Conservation (phyloP, 2,113 vertebrate genomes). For the Epinephelus cyanopodus region DNA sequence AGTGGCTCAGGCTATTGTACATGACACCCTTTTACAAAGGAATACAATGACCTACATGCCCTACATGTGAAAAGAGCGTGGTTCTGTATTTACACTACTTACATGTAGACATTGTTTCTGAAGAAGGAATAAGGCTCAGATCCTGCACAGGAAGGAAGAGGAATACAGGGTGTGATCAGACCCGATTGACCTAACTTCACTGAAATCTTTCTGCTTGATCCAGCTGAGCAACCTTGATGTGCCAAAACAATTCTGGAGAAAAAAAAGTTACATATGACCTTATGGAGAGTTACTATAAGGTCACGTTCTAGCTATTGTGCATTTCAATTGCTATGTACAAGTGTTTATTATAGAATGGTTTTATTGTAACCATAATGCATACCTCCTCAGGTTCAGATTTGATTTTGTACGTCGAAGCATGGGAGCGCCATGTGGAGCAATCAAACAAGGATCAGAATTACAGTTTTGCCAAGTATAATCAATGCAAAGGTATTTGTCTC, state of each 20-base stretch:
- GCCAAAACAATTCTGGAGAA: no score
- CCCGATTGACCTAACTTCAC: no score
- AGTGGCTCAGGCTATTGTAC: constrained; percentile 3
- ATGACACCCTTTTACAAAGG: not conserved
- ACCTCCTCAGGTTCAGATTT: constrained; percentile 19
- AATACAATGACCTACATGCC: not conserved
- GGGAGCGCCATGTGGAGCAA: not conserved
- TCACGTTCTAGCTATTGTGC: not conserved
- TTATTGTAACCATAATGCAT: not conserved
- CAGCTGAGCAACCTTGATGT: not conserved
- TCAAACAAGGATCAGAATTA: constrained; percentile 21
- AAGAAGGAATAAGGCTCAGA: not conserved
- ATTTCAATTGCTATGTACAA: not conserved
- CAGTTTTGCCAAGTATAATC: constrained; percentile 32
- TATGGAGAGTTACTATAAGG: not conserved
- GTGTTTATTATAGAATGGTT: not conserved
- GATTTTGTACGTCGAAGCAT: constrained; percentile 3
- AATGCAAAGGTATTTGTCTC: constrained; percentile 53
- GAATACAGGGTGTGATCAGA: not conserved
- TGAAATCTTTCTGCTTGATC: not conserved
- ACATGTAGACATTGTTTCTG: not conserved
- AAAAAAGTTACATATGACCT: not conserved
- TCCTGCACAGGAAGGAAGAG: not conserved
- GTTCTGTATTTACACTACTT: not conserved
- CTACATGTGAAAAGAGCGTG: not conserved